phyloP scores from a whole-genome alignment of 37 sponge, comb jelly and placozoan species.

The Dysidea cf. avara region DNA sequence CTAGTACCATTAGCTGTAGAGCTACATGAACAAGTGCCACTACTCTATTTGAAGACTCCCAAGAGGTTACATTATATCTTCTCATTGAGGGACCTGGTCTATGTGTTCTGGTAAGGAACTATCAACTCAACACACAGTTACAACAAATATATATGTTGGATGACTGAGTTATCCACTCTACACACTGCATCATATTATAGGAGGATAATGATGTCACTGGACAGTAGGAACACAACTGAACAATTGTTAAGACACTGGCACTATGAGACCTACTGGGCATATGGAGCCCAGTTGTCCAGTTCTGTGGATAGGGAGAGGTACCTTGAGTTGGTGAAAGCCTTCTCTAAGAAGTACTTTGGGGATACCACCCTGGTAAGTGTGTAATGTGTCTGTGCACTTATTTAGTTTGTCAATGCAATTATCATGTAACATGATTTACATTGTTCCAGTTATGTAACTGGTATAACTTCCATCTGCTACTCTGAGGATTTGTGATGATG shows the following conservation, averaged over 20 bases:
- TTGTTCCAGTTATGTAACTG: too few species aligned
- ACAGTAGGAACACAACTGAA: neutral
- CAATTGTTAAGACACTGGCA: constrained; percentile 75
- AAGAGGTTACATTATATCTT: constrained; percentile 56
- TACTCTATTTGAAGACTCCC: constrained; percentile 39
- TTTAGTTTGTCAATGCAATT: too few species aligned
- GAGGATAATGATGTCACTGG: neutral
- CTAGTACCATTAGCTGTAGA: constrained; percentile 41
- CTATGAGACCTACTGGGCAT: constrained; percentile 70
- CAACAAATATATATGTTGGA: too few species aligned
- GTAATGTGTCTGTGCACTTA: too few species aligned
- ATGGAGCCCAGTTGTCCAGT: constrained; percentile 55
- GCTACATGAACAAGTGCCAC: constrained; percentile 24
- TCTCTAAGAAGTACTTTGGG: constrained; percentile 75
- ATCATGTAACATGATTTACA: too few species aligned
- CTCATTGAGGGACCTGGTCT: constrained; percentile 26
- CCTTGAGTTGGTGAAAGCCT: constrained; percentile 64
- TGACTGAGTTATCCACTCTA: too few species aligned
- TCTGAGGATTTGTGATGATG: too few species aligned
- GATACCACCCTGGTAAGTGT: constrained; percentile 50
- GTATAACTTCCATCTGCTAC: too few species aligned
- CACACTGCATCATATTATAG: too few species aligned
- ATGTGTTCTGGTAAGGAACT: constrained; percentile 46
- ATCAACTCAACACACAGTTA: too few species aligned
- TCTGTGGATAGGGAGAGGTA: constrained; percentile 79